Evolutionary conservation across 2,888 invertebrate species (phyloP), one percentile per base, ranked within the genome.

Genomic region (Aquatica leii): DNA sequence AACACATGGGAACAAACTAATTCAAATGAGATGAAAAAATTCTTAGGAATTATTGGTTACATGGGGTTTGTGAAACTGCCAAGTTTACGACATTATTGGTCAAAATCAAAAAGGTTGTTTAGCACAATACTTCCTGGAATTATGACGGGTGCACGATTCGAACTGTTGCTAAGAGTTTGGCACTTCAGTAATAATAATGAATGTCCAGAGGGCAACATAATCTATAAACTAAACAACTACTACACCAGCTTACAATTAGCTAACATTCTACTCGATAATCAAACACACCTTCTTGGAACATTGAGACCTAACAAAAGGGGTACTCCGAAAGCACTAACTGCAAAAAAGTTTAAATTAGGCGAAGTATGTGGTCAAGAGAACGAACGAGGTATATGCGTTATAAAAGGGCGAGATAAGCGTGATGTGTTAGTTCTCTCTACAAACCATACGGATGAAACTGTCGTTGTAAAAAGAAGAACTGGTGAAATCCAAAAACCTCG

Each of bases 401-500:
- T 12, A 11, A 37, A 37, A 37, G 2, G 37, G 37, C 37, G 37
- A 37, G 37, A 37, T 37, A 37, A 37, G 37, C 37, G 37, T n/a
- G 37, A 37, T 37, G 37, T 37, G 37, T 37, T 37, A 37, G 12
- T 37, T 37, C 37, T 37, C 37, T 37, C 37, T 37, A 37, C 37
- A 37, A 37, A 37, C 37, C 37, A 37, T 37, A 12, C 37, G 37
- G 12, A 37, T 37, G 37, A 37, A 37, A 37, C 37, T 37, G 37
- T 37, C 37, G 37, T 12, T 37, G 37, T 37, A 37, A 15, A 43
- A 34, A 50, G 35, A 35, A 49, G 59, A 41, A 41, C 21, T 14
- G 56, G 64, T 35, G 12, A 24, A 40, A 49, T 60, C 8, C 9
- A 37, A 37, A 37, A 37, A n/a, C 37, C 37, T 37, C 12, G 37